phyloP scores from a whole-genome alignment of 2,113 vertebrate species.

The Tetraodon nigroviridis region DNA sequence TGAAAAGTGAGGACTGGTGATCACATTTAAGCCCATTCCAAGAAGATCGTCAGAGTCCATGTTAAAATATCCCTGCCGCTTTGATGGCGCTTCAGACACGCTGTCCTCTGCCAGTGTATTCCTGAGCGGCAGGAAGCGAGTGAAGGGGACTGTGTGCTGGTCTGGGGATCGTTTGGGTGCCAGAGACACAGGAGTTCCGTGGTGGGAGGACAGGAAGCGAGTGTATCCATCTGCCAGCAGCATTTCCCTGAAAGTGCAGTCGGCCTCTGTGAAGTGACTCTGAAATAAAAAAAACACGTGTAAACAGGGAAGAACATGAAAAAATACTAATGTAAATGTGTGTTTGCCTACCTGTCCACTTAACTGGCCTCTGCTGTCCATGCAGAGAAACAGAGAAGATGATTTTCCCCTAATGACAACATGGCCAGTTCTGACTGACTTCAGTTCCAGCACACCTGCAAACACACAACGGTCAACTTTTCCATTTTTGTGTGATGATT shows the following conservation, averaged over 20 bases:
- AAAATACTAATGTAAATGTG: background rate
- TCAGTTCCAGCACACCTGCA: constrained; percentile 70
- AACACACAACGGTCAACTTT: constrained; percentile 1
- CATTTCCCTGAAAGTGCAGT: constrained; percentile 72
- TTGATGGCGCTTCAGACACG: constrained; percentile 9
- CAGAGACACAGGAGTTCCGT: constrained; percentile 62
- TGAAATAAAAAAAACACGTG: constrained; percentile 21
- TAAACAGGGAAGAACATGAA: background rate
- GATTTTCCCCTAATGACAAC: constrained; percentile 56
- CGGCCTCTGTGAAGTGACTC: constrained; percentile 50
- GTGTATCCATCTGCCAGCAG: constrained; percentile 70
- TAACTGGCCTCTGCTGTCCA: constrained; percentile 56
- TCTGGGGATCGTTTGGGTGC: constrained; percentile 36
- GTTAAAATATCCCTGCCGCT: constrained; percentile 25
- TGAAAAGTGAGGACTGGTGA: constrained; percentile 63
- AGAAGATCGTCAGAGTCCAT: constrained; percentile 61
- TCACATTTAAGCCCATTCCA: constrained; percentile 40
- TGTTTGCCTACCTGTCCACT: constrained; percentile 60
- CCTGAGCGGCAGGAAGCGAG: constrained; percentile 64
- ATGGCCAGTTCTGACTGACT: constrained; percentile 60
- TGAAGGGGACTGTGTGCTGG: constrained; percentile 48
- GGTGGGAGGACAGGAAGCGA: constrained; percentile 61
- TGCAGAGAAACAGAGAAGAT: constrained; percentile 69
- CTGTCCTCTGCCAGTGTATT: constrained; percentile 26
- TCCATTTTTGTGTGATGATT: background rate